Evolutionary conservation across 53 echinoderm and acorn worm species (phyloP).

Genomic region (Temnopleurus reevesii): DNA sequence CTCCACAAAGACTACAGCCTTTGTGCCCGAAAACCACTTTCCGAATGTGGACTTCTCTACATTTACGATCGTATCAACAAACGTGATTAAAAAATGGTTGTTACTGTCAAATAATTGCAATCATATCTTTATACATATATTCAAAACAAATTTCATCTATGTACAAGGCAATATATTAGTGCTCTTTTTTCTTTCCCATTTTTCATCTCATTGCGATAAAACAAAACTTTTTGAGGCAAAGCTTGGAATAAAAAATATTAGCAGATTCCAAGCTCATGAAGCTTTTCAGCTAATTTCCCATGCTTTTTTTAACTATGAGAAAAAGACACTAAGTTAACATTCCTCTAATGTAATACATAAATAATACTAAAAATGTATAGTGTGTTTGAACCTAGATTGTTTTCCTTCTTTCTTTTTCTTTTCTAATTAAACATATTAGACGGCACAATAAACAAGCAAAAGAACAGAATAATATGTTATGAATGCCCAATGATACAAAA

Average conservation of each 20-base stretch:
- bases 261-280: not conserved
- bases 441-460: too few species aligned
- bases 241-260: not conserved
- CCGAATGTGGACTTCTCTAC: not conserved
- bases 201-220: conserved; percentile 9
- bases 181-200: not conserved
- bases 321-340: not conserved
- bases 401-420: too few species aligned
- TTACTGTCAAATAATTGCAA: not conserved
- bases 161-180: conserved; percentile 40
- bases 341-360: not conserved
- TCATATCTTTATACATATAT: not conserved
- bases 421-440: too few species aligned
- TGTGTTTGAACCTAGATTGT: not conserved
- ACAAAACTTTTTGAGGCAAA: not conserved
- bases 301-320: not conserved
- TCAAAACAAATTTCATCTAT: conserved; percentile 1
- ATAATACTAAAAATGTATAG: not conserved
- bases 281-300: not conserved
- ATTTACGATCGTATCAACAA: not conserved
- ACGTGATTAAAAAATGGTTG: not conserved
- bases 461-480: too few species aligned
- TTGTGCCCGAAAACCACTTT: not conserved
- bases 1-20: not conserved
- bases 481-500: too few species aligned